These are phyloP conservation scores for Macrosiphum euphorbiae DNA, from an alignment of 2,888 invertebrate genomes.

Conservation along the genomic window DNA sequence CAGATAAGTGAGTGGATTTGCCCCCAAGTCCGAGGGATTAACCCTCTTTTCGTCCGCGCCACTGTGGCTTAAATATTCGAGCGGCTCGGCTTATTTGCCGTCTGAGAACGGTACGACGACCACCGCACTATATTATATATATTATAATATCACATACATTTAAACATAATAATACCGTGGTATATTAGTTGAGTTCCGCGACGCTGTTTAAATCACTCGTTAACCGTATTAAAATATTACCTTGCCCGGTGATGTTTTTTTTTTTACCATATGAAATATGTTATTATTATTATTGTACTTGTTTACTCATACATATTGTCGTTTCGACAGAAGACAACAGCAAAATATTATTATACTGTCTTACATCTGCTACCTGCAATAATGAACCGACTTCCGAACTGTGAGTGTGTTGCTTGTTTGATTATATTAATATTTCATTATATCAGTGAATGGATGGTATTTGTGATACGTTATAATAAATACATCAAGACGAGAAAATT, in stretches of 20 bases:
- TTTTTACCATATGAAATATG: background rate
- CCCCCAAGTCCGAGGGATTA: slow-evolving; percentile 42
- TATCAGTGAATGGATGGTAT: no score
- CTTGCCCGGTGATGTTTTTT: background rate
- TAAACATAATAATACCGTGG: background rate
- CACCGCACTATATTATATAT: background rate
- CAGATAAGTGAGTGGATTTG: slow-evolving; percentile 42
- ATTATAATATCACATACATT: background rate
- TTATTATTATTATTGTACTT: background rate
- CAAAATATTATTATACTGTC: no score
- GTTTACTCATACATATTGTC: background rate
- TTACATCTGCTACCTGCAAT: no score
- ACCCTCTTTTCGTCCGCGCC: slow-evolving; percentile 17
- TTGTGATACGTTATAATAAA: background rate
- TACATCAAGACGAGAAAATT: background rate
- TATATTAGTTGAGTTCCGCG: background rate
- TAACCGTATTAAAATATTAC: slow-evolving; percentile 10
- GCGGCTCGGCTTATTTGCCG: background rate
- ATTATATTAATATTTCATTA: background rate
- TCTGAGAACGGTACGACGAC: background rate
- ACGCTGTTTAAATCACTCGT: slow-evolving; percentile 10
- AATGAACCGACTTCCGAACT: background rate
- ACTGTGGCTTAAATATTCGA: slow-evolving; percentile 22
- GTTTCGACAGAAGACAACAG: background rate
- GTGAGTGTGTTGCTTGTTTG: background rate